Base-by-base conservation (phyloP, 2,797 vertebrate species). In the Choloepus didactylus region DNA sequence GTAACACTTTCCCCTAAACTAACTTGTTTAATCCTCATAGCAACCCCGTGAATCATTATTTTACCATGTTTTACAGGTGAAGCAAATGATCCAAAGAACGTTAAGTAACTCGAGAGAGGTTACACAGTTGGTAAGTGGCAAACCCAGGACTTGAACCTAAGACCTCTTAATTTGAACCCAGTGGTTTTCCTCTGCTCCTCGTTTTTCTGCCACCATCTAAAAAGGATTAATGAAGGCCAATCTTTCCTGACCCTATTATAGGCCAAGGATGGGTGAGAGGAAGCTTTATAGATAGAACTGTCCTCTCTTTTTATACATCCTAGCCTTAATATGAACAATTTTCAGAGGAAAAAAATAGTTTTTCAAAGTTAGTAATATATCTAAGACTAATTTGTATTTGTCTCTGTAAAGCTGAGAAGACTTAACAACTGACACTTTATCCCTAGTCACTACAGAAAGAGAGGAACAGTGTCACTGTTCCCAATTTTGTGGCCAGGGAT, bases 11-110 rank as follows among this genome's bases (percentile, higher is more conserved):
- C 69, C 27, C 8, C 19, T 77, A 56, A n/a, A 66, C 91, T 35
- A 41, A n/a, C 54, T 82, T 69, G 27, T 66, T 92, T 44, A 77
- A 73, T 56, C 44, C 27, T 90, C 79, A 44, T 38, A 25, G 56
- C 19, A 91, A 66, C 18, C 56, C 62, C 73, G 27, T 62, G 49
- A 77, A 86, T 69, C 44, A 14, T 88, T 69, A 56, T 64, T 73
- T 81, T 82, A 44, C 41, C 14, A 2, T 46, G 46, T 80, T 91
- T 94, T 75, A 60, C 3, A 89, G 86, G 92, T n/a, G 70, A 95
- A 80, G 54, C 23, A 70, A 31, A 27, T 35, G 77, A 90, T 59
- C 62, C 51, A 64, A 79, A 56, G 9, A 80, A 62, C 31, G 75
- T 70, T 73, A 85, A 81, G 5, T 56, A 66, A 79, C 51, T 86